phyloP scores from a whole-genome alignment of 2,113 vertebrate species.

The Tachysurus vachellii region DNA sequence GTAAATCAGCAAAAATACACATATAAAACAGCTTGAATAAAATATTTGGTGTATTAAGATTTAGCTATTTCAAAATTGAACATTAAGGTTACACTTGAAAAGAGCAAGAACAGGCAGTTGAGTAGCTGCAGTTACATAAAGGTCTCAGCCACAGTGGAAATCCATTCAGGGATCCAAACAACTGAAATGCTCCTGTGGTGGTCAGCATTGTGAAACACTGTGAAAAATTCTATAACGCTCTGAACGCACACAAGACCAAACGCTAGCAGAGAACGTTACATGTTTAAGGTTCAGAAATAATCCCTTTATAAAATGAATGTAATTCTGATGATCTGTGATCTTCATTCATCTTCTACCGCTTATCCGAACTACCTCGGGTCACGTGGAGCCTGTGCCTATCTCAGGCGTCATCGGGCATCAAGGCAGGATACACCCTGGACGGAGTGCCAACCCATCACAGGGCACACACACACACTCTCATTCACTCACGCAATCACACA shows the following conservation, averaged over 20 bases:
- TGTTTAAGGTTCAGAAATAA: neutral
- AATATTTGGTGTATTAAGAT: neutral
- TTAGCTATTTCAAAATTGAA: neutral
- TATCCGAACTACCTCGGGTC: too few relatives aligned
- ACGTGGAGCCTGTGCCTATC: too few relatives aligned
- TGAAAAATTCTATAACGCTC: neutral
- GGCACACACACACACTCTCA: too few relatives aligned
- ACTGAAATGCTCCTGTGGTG: neutral
- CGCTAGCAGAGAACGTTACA: neutral
- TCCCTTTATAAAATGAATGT: neutral
- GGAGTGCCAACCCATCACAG: too few relatives aligned
- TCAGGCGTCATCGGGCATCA: too few relatives aligned
- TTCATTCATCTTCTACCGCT: too few relatives aligned
- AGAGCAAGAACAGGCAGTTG: neutral
- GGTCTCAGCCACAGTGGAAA: neutral
- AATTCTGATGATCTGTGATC: neutral
- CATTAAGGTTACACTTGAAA: neutral
- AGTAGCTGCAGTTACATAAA: neutral
- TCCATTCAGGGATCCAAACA: neutral
- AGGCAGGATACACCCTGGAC: too few relatives aligned
- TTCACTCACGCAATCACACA: too few relatives aligned
- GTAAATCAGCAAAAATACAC: neutral
- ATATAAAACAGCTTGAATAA: neutral
- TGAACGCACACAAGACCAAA: too few relatives aligned
- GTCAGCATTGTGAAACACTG: neutral